Evolutionary conservation across 2,797 vertebrate genomes (phyloP).

Genomic region (Anableps anableps): DNA sequence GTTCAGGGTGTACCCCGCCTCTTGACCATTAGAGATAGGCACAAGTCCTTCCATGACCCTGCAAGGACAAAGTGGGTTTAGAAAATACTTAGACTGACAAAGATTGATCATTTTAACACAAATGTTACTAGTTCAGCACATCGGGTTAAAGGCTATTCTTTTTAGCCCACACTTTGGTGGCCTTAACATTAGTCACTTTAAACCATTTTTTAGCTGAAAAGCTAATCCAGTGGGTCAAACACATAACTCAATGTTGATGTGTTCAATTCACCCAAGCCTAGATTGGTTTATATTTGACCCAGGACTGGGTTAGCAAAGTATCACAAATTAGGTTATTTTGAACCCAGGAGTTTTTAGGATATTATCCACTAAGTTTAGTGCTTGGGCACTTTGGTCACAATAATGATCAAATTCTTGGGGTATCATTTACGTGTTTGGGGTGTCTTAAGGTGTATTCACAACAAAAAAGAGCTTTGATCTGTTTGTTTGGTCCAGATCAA

Average conservation of each 20-base stretch:
- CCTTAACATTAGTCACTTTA: not conserved
- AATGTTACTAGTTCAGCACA: not conserved
- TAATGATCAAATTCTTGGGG: too few species aligned
- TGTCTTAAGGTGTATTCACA: too few species aligned
- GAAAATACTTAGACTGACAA: not conserved
- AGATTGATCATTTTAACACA: not conserved
- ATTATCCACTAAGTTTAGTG: too few species aligned
- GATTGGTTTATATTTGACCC: too few species aligned
- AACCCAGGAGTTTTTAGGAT: too few species aligned
- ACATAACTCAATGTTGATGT: not conserved
- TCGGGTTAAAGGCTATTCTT: not conserved
- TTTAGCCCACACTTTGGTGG: not conserved
- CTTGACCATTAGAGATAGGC: not conserved
- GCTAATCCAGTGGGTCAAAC: not conserved
- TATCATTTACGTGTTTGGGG: too few species aligned
- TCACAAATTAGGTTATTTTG: too few species aligned
- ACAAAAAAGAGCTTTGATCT: too few species aligned
- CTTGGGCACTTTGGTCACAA: too few species aligned
- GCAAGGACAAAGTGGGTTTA: not conserved
- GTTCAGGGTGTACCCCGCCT: not conserved
- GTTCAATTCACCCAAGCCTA: not conserved
- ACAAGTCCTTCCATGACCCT: not conserved
- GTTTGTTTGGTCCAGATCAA: too few species aligned
- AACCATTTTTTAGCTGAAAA: not conserved
- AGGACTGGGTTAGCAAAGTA: too few species aligned